Evolutionary conservation across 2,113 vertebrate species (phyloP), one percentile per base, ranked within the genome.

Genomic region (Oceanites oceanicus): DNA sequence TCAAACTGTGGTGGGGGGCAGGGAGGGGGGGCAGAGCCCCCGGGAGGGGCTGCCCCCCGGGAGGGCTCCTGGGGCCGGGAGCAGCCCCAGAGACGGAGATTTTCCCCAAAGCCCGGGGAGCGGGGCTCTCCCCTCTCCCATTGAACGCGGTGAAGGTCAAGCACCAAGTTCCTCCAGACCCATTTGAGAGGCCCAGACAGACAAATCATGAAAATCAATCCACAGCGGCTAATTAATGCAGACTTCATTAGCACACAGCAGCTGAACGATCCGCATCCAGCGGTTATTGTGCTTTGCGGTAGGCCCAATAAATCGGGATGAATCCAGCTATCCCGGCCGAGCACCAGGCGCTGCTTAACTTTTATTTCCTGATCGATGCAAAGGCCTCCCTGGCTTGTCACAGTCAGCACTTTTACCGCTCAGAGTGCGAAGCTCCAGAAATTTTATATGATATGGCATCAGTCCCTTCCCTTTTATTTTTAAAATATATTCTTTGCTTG

Each of bases 151-250:
- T 40, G 65, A 94, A 90, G 90, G 94, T 96, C 94, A 68, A 94
- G 79, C 80, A 53, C 84, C 84, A 81, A 76, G 63, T 68, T 95
- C 86, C 74, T 82, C 76, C 90, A 96, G 82, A 82, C 66, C 67
- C 62, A 1, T 92, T 56, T 3, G 36, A 86, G 86, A 66, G 49
- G 40, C 80, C 84, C 80, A 95, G 94, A 89, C 95, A 93, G 90
- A 91, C 81, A 89, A 90, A 94, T 92, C 90, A 90, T 4, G 58
- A 68, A 92, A 92, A 94, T 96, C 90, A 95, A 95, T 92, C 78
- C 94, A 16, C 14, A 32, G 87, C 36, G 40, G 81, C 81, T 96
- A 95, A 97, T 97, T 93, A 97, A 92, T 49, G 75, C 92, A 90
- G 88, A 47, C 66, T 93, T 96, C 92, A 90, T 96, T 92, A 96